A percentile compares a stretch with the other conserved stretches of the same genome.
These are phyloP conservation scores for Cosmopolites sordidus DNA, from an alignment of 2,888 invertebrate genomes.

Conservation along the genomic window DNA sequence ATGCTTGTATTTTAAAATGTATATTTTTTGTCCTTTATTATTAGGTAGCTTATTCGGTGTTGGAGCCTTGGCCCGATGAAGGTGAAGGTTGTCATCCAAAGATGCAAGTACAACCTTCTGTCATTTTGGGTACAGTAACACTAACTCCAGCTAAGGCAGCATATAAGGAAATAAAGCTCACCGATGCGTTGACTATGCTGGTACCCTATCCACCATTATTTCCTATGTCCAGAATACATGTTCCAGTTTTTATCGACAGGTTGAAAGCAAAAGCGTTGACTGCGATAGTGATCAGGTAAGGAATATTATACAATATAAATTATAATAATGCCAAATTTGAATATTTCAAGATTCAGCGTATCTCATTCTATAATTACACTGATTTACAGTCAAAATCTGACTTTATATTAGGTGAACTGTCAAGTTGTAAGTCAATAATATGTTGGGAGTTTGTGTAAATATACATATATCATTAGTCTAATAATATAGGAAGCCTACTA, in stretches of 20 bases:
- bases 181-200: constrained; percentile 78
- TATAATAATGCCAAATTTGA: no score
- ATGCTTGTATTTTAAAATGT: neutral
- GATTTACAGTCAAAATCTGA: no score
- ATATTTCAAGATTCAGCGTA: no score
- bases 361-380: no score
- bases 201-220: constrained; percentile 85
- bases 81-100: constrained; percentile 71
- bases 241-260: constrained; percentile 81
- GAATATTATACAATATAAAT: no score
- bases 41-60: constrained; percentile 76
- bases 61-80: constrained; percentile 70
- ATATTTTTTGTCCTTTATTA: constrained; percentile 2
- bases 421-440: no score
- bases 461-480: no score
- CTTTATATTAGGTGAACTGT: no score
- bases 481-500: no score
- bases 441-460: no score
- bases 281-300: constrained; percentile 81
- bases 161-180: constrained; percentile 79
- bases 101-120: constrained; percentile 61
- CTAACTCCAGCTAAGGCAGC: constrained; percentile 73
- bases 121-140: constrained; percentile 58
- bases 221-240: constrained; percentile 83
- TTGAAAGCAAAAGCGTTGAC: constrained; percentile 64